Evolutionary conservation across 2,888 invertebrate species (phyloP), one percentile per base, ranked within the genome.

Genomic region (Melanostoma mellinum): DNA sequence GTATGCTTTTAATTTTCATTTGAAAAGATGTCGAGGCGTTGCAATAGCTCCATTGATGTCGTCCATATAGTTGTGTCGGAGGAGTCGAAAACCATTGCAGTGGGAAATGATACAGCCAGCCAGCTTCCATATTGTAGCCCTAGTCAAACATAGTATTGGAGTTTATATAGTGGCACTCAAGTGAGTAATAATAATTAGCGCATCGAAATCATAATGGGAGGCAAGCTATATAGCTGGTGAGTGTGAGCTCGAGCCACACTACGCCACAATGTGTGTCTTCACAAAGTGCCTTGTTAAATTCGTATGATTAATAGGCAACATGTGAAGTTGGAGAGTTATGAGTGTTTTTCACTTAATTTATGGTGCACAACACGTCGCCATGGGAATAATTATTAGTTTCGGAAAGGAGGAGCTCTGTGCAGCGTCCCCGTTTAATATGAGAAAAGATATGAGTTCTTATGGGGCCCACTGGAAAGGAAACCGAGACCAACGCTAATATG

Each of bases 281-380:
- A 35, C 52, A 79, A 86, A 86, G 78, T 86, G 77, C 74, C 80
- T 85, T 86, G 74, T 84, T 84, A 78, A 79, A 65, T 79, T 84
- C 79, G 69, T 71, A 77, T 87, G 87, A 87, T 87, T 87, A 87
- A 87, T 87, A 86, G 87, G 85, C 85, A 87, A 87, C 86, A 86
- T 87, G 86, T 87, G 86, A 87, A 77, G 86, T 86, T 75, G 74
- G 71, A 86, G 85, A 82, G 86, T 87, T 86, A 86, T 87, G 85
- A 85, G 85, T 71, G 82, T 84, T 84, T 85, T 86, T 80, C 78
- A 85, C 81, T 86, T 87, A 86, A 86, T 87, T 87, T 87, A 86
- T 86, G 86, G 76, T 46, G 50, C 76, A 74, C 73, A 60, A 78
- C 76, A 52, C 74, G 71, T 63, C 63, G 63, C 63, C 63, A 80